Evolutionary conservation across 2,888 invertebrate species (phyloP).

Genomic region (Linnaemya tessellans): DNA sequence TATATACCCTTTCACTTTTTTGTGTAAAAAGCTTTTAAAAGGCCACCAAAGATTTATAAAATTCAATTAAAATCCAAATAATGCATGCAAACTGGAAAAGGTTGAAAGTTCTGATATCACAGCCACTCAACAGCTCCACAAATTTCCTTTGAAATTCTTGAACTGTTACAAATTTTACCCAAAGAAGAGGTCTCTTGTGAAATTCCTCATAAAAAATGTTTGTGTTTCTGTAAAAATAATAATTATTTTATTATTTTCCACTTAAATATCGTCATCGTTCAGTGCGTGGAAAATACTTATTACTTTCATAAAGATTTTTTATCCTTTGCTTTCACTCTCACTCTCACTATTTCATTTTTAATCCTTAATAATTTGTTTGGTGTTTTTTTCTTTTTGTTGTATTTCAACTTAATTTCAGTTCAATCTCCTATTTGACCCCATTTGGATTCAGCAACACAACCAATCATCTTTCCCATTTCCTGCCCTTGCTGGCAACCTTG

Average conservation of each 20-base stretch:
- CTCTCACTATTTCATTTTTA: constrained; percentile 20
- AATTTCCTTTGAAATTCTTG: no score
- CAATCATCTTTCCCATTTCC: constrained; percentile 17
- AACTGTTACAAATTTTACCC: no score
- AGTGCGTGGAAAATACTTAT: not conserved
- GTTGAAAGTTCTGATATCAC: no score
- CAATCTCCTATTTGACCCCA: constrained; percentile 56
- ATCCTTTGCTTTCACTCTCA: constrained; percentile 5
- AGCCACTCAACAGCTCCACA: no score
- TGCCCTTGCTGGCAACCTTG: constrained; percentile 47
- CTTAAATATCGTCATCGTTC: not conserved
- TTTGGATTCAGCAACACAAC: constrained; percentile 20
- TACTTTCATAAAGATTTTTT: not conserved
- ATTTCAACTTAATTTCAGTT: constrained; percentile 21
- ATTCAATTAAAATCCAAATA: no score
- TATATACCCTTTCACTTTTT: no score
- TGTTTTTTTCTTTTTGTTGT: not conserved
- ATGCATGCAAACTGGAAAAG: no score
- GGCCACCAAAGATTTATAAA: no score
- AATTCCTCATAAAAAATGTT: no score
- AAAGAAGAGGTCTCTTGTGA: no score
- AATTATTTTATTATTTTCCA: not conserved
- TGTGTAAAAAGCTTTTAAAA: no score
- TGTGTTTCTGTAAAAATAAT: not conserved
- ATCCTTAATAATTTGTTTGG: constrained; percentile 38